These are phyloP conservation scores for Setipinna tenuifilis DNA, from an alignment of 2,797 vertebrate genomes.

Conservation along the genomic window DNA sequence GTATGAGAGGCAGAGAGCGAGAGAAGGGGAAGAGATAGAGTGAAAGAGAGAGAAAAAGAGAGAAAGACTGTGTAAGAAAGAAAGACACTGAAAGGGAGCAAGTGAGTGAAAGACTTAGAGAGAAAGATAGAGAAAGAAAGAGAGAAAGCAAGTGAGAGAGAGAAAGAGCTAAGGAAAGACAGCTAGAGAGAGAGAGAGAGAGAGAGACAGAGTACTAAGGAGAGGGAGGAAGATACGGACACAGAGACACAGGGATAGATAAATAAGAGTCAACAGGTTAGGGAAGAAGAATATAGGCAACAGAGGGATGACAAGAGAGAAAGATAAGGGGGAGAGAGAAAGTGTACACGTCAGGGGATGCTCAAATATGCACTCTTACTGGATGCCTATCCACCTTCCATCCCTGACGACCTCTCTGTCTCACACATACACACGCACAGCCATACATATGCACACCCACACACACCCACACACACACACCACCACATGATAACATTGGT, in stretches of 20 bases:
- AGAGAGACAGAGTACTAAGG: neutral
- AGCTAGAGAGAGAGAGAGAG: neutral
- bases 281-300: too few species aligned
- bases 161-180: neutral
- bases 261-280: too few species aligned
- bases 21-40: slow-evolving; percentile 22
- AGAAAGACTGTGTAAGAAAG: neutral
- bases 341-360: too few species aligned
- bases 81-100: neutral
- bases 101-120: neutral
- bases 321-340: neutral
- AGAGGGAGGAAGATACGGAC: too few species aligned
- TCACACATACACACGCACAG: neutral
- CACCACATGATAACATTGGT: too few species aligned
- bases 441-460: neutral
- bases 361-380: neutral
- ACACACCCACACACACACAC: too few species aligned
- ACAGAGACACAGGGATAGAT: too few species aligned
- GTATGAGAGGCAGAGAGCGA: neutral
- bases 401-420: neutral
- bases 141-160: neutral
- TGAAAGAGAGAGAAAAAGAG: slow-evolving; percentile 13
- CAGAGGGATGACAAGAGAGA: too few species aligned
- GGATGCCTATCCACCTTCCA: too few species aligned
- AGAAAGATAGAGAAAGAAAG: neutral